Percentiles rank a stretch among this genome's conserved stretches.
phyloP scores from a whole-genome alignment of 2,113 vertebrate species.

The Todiramphus saurophagus region DNA sequence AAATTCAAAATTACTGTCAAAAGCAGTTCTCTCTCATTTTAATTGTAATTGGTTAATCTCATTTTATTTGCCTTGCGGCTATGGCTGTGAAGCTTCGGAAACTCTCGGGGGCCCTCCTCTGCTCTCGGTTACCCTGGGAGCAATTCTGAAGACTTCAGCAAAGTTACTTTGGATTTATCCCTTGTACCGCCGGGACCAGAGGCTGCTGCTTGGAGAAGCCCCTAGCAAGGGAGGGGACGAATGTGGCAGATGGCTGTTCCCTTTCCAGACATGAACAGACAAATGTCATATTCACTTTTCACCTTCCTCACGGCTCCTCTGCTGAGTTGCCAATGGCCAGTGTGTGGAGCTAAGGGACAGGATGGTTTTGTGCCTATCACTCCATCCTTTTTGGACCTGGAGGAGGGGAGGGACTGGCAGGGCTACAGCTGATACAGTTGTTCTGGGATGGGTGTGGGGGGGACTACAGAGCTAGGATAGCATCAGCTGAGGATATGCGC shows the following conservation, averaged over 20 bases:
- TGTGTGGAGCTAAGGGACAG: background rate
- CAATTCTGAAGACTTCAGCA: slow-evolving; percentile 35
- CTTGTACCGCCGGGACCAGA: background rate
- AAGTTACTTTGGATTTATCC: slow-evolving; percentile 42
- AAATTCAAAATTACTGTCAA: slow-evolving; percentile 68
- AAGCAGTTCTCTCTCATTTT: slow-evolving; percentile 63
- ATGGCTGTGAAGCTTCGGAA: slow-evolving; percentile 41
- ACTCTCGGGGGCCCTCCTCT: slow-evolving; percentile 4
- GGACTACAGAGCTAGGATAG: background rate
- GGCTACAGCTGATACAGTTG: background rate
- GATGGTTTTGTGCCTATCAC: background rate
- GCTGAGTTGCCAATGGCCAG: background rate
- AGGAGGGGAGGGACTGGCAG: background rate
- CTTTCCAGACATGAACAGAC: background rate
- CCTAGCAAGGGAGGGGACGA: background rate
- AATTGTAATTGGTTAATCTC: slow-evolving; percentile 70
- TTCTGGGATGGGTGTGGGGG: background rate
- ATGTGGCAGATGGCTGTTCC: background rate
- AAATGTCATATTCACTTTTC: background rate
- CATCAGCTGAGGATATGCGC: background rate
- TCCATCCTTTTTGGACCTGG: background rate
- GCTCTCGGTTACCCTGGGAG: slow-evolving; percentile 48
- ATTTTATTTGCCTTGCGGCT: slow-evolving; percentile 65
- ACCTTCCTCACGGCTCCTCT: background rate
- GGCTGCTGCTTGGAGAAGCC: slow-evolving; percentile 7